Evolutionary conservation across 2,797 vertebrate genomes (phyloP).

Genomic region (Eupleurogrammus muticus): DNA sequence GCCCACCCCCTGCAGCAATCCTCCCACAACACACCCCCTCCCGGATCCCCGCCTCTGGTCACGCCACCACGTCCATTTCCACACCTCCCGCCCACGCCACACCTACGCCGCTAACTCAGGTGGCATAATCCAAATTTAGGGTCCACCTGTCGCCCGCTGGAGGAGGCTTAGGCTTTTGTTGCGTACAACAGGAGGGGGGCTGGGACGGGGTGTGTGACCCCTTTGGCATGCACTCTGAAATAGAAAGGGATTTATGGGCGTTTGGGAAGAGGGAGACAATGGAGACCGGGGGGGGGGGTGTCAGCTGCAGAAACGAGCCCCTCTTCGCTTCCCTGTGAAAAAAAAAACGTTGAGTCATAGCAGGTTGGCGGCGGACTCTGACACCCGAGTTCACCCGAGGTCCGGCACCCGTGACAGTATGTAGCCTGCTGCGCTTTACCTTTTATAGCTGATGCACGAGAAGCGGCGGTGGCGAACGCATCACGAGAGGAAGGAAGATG

Average conservation of each 20-base stretch:
- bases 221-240: conserved; percentile 84
- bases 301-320: conserved; percentile 64
- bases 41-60: conserved; percentile 32
- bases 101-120: conserved; percentile 50
- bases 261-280: conserved; percentile 77
- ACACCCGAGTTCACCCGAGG: conserved; percentile 28
- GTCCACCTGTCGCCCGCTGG: conserved; percentile 79
- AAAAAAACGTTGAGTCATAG: conserved; percentile 68
- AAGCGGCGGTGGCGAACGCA: background rate
- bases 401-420: conserved; percentile 29
- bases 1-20: conserved; percentile 22
- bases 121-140: conserved; percentile 72
- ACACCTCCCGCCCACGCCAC: conserved; percentile 35
- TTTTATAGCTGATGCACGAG: background rate
- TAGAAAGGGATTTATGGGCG: conserved; percentile 77
- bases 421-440: background rate
- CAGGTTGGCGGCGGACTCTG: conserved; percentile 1
- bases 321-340: conserved; percentile 39
- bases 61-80: conserved; percentile 1
- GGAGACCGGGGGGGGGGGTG: conserved; percentile 44
- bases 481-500: background rate
- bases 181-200: conserved; percentile 49
- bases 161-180: conserved; percentile 74
- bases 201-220: conserved; percentile 67
- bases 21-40: conserved; percentile 41